Evolutionary conservation across 2,888 invertebrate species (phyloP), one percentile per base, ranked within the genome.

Genomic region (Pachydiplax longipennis): DNA sequence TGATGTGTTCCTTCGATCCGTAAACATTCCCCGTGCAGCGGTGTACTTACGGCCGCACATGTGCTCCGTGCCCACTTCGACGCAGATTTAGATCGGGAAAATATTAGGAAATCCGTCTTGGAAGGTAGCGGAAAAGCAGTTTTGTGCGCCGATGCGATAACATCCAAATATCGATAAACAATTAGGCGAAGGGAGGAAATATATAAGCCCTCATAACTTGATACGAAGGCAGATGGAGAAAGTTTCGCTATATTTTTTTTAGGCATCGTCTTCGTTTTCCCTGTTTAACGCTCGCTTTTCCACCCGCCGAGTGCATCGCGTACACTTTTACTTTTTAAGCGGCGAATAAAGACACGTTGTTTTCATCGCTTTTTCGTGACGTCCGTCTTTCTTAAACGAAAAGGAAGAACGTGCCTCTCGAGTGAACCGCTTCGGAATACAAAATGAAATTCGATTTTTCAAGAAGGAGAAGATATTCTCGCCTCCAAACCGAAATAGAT

Each of bases 71-170:
- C 73, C 22, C 65, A 3, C n/a, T n/a, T 65, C 65, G 65, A 65
- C 65, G 22, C n/a, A 22, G 65, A n/a, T 65, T 25, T 65, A 25
- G n/a, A 12, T 65, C 61, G n/a, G n/a, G 5, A 61, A 22, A n/a
- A 61, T 61, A 61, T 61, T n/a, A 22, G 0, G 13, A 25, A 22
- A 65, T 73, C 31, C 25, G 73, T 13, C 73, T 25, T 31, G 25
- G 5, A 22, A 73, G 13, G 4, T 15, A 61, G n/a, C 61, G 22
- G 31, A 73, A 73, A 73, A 61, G 37, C 58, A 87, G 37, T 31
- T 83, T 83, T 83, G 83, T 87, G 87, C 87, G 87, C 87, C 87
- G 87, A 87, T 61, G 87, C 61, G 87, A 61, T 48, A 35, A 40
- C 87, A 22, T 61, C 65, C 87, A n/a, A 40, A n/a, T 87, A 87